These are phyloP conservation scores for Erebia epiphron DNA, from an alignment of 2,888 invertebrate genomes.

Conservation along the genomic window DNA sequence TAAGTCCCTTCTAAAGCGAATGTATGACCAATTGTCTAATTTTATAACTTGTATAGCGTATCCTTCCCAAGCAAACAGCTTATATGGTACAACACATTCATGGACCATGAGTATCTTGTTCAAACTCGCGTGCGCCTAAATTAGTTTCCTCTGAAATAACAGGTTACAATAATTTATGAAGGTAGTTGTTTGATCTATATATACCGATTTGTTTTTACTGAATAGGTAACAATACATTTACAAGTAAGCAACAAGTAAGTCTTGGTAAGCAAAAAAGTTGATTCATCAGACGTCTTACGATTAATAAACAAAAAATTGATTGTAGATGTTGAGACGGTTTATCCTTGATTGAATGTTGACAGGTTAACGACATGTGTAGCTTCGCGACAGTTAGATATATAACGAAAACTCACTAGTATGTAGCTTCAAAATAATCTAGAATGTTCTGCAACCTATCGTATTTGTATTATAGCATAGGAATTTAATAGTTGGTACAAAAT, in stretches of 20 bases:
- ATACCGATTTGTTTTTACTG: neutral
- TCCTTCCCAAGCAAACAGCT: slow-evolving; percentile 21
- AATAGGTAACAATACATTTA: slow-evolving; percentile 10
- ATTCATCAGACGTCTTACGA: slow-evolving; percentile 17
- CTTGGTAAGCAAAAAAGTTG: slow-evolving; percentile 21
- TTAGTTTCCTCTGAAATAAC: slow-evolving; percentile 19
- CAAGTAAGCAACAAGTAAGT: neutral
- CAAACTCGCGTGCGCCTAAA: slow-evolving; percentile 6
- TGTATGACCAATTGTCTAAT: slow-evolving; percentile 78
- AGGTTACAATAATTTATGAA: slow-evolving; percentile 16
- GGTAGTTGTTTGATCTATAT: neutral
- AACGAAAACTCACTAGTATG: neutral
- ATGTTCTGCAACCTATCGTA: neutral
- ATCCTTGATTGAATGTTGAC: slow-evolving; percentile 11
- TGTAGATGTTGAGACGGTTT: neutral
- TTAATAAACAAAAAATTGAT: slow-evolving; percentile 5
- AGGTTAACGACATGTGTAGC: slow-evolving; percentile 4
- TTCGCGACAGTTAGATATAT: neutral
- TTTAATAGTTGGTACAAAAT: neutral
- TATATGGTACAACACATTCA: slow-evolving; percentile 33
- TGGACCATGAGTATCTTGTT: slow-evolving; percentile 12
- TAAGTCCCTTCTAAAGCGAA: slow-evolving; percentile 58
- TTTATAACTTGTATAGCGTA: slow-evolving; percentile 51
- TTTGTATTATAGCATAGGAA: neutral
- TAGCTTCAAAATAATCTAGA: neutral